phyloP scores from a whole-genome alignment of 2,113 vertebrate species.

The Calonectris borealis region DNA sequence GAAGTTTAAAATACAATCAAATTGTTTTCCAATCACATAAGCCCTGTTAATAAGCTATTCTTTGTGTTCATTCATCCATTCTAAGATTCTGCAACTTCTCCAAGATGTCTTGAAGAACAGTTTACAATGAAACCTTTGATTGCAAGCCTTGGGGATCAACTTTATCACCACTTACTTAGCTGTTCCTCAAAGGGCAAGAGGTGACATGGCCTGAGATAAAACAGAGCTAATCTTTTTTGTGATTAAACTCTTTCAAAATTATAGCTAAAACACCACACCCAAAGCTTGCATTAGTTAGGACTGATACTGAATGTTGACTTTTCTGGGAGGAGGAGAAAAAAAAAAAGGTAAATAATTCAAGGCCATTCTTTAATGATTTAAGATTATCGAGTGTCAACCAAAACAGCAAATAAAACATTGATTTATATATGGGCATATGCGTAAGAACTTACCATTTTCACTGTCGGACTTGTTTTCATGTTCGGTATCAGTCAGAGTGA shows the following conservation, averaged over 20 bases:
- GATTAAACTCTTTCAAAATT: constrained; percentile 36
- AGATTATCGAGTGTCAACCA: not conserved
- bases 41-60: constrained; percentile 82
- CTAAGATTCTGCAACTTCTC: constrained; percentile 69
- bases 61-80: constrained; percentile 77
- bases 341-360: not conserved
- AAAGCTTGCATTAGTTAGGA: constrained; percentile 4
- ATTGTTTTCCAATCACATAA: constrained; percentile 87
- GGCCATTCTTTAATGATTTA: constrained; percentile 1
- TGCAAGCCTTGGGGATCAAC: constrained; percentile 73
- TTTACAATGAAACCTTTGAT: constrained; percentile 85
- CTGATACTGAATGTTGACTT: constrained; percentile 18
- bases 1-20: constrained; percentile 77
- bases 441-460: constrained; percentile 88
- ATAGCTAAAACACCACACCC: not conserved
- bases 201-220: constrained; percentile 70
- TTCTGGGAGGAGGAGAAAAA: not conserved
- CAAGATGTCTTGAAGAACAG: constrained; percentile 71
- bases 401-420: constrained; percentile 20
- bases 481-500: constrained; percentile 97
- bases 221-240: not conserved
- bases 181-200: constrained; percentile 70
- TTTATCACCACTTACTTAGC: constrained; percentile 72
- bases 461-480: constrained; percentile 98
- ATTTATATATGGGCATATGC: not conserved